Percentiles rank a stretch among this genome's conserved stretches.
These are phyloP conservation scores for Leptodactylus fallax DNA, from an alignment of 2,797 vertebrate species.

Conservation along the genomic window DNA sequence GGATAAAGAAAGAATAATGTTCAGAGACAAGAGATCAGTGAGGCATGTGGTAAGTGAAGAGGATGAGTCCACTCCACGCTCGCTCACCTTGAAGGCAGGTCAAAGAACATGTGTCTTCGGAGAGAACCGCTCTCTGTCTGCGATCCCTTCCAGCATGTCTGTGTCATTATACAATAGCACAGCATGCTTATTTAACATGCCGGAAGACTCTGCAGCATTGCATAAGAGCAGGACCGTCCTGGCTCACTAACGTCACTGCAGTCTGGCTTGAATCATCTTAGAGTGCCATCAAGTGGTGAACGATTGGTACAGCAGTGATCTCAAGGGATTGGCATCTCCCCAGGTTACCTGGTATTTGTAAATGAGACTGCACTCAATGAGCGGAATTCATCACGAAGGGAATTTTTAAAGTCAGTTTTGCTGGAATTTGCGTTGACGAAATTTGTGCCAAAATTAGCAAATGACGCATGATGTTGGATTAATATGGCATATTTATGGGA, in stretches of 20 bases:
- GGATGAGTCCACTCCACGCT: too few species aligned
- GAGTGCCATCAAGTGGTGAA: not conserved
- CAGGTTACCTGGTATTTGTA: too few species aligned
- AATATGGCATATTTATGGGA: too few species aligned
- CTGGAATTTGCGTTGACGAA: too few species aligned
- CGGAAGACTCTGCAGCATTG: conserved; percentile 46
- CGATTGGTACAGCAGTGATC: not conserved
- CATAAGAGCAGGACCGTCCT: conserved; percentile 35
- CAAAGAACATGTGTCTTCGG: conserved; percentile 13
- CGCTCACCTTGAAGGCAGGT: conserved; percentile 40
- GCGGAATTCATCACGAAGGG: too few species aligned
- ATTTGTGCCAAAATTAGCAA: too few species aligned
- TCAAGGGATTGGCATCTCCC: not conserved
- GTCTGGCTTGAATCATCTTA: not conserved
- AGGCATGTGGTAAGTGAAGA: not conserved
- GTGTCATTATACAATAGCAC: conserved; percentile 48
- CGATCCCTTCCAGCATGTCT: conserved; percentile 33
- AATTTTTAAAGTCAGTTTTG: too few species aligned
- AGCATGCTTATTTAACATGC: conserved; percentile 51
- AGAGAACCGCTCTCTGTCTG: conserved; percentile 38
- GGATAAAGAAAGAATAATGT: not conserved
- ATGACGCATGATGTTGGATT: too few species aligned
- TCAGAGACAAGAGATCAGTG: not conserved
- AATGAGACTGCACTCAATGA: too few species aligned
- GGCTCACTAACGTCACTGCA: not conserved